These are phyloP conservation scores for Choristoneura fumiferana DNA, from an alignment of 1,140 invertebrate genomes.

Conservation along the genomic window DNA sequence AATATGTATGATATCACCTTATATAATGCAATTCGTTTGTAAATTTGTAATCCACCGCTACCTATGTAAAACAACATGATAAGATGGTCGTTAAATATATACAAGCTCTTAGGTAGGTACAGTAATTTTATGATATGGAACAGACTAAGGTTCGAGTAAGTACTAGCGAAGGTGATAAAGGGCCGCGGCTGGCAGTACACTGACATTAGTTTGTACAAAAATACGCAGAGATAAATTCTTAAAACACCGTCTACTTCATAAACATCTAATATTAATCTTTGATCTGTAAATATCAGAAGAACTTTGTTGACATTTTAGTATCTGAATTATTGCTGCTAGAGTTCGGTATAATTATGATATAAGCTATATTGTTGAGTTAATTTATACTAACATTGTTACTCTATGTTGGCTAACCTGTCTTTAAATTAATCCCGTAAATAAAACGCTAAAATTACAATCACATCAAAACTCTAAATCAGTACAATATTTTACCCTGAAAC, in stretches of 20 bases:
- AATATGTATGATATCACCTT: slow-evolving; percentile 48
- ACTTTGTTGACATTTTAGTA: slow-evolving; percentile 17
- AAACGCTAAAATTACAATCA: neutral
- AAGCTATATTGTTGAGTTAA: slow-evolving; percentile 13
- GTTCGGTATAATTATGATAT: slow-evolving; percentile 10
- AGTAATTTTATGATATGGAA: slow-evolving; percentile 61
- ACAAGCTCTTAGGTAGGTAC: slow-evolving; percentile 57
- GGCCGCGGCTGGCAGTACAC: slow-evolving; percentile 24
- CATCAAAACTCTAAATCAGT: slow-evolving; percentile 9
- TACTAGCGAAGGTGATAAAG: slow-evolving; percentile 53
- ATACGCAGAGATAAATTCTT: slow-evolving; percentile 61
- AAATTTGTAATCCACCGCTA: slow-evolving; percentile 33
- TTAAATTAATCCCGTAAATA: neutral
- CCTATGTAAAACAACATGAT: slow-evolving; percentile 31
- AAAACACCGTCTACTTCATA: slow-evolving; percentile 48
- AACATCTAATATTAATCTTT: slow-evolving; percentile 14
- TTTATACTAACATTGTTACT: slow-evolving; percentile 10
- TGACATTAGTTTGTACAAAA: slow-evolving; percentile 62
- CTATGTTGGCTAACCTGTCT: slow-evolving; percentile 5
- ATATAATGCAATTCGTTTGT: slow-evolving; percentile 45
- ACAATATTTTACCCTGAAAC: slow-evolving; percentile 12
- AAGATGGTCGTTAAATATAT: slow-evolving; percentile 41
- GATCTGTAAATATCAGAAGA: slow-evolving; percentile 13
- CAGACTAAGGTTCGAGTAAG: slow-evolving; percentile 48
- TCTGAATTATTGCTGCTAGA: slow-evolving; percentile 13